Evolutionary conservation across 1,140 invertebrate genomes (phyloP).

Genomic region (Drosophila baimaii): DNA sequence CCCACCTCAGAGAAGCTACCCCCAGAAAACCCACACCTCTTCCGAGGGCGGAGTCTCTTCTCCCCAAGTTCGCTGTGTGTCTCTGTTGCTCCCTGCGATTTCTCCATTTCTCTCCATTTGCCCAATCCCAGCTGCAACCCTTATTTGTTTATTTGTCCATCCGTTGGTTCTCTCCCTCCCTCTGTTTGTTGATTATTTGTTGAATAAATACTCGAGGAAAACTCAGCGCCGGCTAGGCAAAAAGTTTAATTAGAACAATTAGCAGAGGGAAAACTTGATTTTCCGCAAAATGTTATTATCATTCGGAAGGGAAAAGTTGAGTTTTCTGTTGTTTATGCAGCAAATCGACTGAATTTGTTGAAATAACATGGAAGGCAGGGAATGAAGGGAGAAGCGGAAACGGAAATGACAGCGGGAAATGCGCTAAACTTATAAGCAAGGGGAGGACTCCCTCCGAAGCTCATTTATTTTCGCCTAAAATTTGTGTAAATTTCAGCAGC

Average conservation of each 20-base stretch:
- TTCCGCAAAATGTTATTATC: slow-evolving; percentile 52
- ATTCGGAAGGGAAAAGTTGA: slow-evolving; percentile 57
- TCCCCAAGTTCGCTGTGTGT: slow-evolving; percentile 21
- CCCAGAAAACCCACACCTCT: slow-evolving; percentile 12
- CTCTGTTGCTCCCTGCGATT: slow-evolving; percentile 18
- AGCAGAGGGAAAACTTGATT: slow-evolving; percentile 46
- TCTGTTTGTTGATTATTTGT: slow-evolving; percentile 67
- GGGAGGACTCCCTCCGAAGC: slow-evolving; percentile 22
- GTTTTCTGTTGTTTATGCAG: slow-evolving; percentile 68
- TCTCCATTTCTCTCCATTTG: slow-evolving; percentile 32
- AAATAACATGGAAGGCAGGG: slow-evolving; percentile 59
- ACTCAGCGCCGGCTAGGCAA: slow-evolving; percentile 21
- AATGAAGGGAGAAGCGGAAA: background rate
- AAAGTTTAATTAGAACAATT: slow-evolving; percentile 80
- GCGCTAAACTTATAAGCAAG: slow-evolving; percentile 72
- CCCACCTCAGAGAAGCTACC: slow-evolving; percentile 21
- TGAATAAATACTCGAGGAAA: slow-evolving; percentile 64
- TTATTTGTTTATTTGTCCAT: slow-evolving; percentile 32
- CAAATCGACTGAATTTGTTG: slow-evolving; percentile 83
- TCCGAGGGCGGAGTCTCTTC: slow-evolving; percentile 56
- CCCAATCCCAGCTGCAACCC: slow-evolving; percentile 66
- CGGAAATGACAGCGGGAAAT: slow-evolving; percentile 51
- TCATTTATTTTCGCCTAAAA: slow-evolving; percentile 68
- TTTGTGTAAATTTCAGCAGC: slow-evolving; percentile 66
- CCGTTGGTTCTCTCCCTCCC: slow-evolving; percentile 21